phyloP scores from a whole-genome alignment of 1,140 invertebrate species.

The Drosophila nigromelanica region DNA sequence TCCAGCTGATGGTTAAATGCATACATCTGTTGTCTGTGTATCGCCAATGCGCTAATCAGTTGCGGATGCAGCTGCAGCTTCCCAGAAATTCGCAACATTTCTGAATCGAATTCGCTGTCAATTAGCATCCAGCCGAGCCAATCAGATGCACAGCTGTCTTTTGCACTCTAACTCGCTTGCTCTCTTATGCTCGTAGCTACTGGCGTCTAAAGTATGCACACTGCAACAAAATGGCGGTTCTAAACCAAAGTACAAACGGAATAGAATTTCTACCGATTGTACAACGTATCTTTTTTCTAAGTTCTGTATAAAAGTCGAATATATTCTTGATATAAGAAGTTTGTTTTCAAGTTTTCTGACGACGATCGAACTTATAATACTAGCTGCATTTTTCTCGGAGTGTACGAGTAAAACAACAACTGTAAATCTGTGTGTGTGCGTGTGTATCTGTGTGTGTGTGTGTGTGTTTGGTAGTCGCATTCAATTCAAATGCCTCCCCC shows the following conservation, averaged over 20 bases:
- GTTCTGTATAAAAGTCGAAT: no score
- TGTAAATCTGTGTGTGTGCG: neutral
- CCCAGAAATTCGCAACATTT: slow-evolving; percentile 7
- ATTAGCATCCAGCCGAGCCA: slow-evolving; percentile 7
- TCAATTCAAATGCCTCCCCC: neutral
- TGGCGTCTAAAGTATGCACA: no score
- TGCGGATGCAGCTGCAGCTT: neutral
- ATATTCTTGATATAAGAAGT: no score
- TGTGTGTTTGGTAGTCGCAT: neutral
- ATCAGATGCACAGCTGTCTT: neutral
- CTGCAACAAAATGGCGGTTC: no score
- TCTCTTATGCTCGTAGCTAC: no score
- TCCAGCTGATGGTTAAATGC: neutral
- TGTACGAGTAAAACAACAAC: neutral
- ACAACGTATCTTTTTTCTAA: no score
- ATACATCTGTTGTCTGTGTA: neutral
- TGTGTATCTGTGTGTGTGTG: neutral
- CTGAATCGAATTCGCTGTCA: slow-evolving; percentile 18
- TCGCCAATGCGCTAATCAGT: neutral
- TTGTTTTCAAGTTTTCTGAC: no score
- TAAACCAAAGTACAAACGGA: no score
- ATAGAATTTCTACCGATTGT: no score
- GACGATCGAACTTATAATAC: neutral
- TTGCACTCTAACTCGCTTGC: no score
- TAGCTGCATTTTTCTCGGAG: neutral